Percentiles rank a stretch among this genome's conserved stretches.
These are phyloP conservation scores for Dynastes maya DNA, from an alignment of 2,888 invertebrate genomes.

Conservation along the genomic window DNA sequence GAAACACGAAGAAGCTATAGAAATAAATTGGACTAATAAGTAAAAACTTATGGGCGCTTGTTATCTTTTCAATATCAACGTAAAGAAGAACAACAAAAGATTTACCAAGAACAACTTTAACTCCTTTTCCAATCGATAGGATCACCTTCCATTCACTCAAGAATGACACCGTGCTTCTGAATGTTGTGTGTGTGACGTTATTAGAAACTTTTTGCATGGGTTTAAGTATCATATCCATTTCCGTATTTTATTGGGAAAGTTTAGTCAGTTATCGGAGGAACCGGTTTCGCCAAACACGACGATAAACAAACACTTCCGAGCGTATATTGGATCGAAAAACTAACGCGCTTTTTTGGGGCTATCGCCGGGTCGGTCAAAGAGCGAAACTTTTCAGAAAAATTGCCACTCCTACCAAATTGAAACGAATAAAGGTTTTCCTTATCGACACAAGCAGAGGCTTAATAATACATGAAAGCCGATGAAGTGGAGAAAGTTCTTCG, in stretches of 20 bases:
- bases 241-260: conserved; percentile 38
- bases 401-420: conserved; percentile 36
- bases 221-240: conserved; percentile 33
- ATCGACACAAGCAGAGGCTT: conserved; percentile 6
- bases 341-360: conserved; percentile 23
- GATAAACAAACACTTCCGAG: conserved; percentile 34
- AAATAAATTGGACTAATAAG: too few relatives aligned
- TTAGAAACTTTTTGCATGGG: conserved; percentile 25
- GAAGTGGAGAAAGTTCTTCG: conserved; percentile 2
- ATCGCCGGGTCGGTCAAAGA: background rate
- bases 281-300: conserved; percentile 22
- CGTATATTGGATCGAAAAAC: conserved; percentile 22
- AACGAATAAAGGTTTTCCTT: conserved; percentile 33
- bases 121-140: too few relatives aligned
- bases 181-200: conserved; percentile 1
- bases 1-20: too few relatives aligned
- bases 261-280: conserved; percentile 32
- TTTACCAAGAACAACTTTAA: too few relatives aligned
- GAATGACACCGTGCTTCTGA: too few relatives aligned
- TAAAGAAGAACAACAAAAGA: too few relatives aligned
- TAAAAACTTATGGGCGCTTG: too few relatives aligned
- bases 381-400: conserved; percentile 37
- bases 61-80: too few relatives aligned
- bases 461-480: conserved; percentile 28
- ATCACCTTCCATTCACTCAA: too few relatives aligned